These are phyloP conservation scores for Timema podura DNA, from an alignment of 2,888 invertebrate species.

Conservation along the genomic window DNA sequence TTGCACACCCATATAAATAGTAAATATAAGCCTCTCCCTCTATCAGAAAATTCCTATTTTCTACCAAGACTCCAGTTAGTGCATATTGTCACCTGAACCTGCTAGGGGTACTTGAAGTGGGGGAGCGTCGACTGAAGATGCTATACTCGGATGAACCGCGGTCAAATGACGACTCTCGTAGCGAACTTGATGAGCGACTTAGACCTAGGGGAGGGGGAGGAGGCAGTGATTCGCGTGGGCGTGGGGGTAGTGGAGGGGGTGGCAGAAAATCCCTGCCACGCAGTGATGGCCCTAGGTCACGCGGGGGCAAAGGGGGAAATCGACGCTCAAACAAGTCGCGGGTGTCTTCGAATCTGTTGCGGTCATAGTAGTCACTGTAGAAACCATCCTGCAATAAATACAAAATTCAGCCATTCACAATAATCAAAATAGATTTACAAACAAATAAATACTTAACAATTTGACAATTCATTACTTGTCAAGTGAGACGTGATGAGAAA, in stretches of 20 bases:
- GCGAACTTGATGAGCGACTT: slow-evolving; percentile 59
- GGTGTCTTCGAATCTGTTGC: slow-evolving; percentile 58
- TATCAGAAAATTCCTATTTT: background rate
- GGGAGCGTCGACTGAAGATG: slow-evolving; percentile 80
- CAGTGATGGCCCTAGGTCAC: slow-evolving; percentile 38
- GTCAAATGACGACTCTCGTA: slow-evolving; percentile 57
- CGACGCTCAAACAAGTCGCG: slow-evolving; percentile 78
- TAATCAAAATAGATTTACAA: no score
- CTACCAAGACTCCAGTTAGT: no score
- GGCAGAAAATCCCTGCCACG: slow-evolving; percentile 41
- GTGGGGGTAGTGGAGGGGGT: slow-evolving; percentile 62
- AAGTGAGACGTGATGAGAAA: no score
- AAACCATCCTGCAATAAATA: slow-evolving; percentile 58
- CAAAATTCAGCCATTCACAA: background rate
- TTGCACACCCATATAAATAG: background rate
- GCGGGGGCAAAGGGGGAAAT: slow-evolving; percentile 61
- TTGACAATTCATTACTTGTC: no score
- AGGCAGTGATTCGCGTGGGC: slow-evolving; percentile 69
- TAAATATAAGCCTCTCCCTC: background rate
- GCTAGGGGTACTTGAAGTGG: slow-evolving; percentile 47
- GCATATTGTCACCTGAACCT: slow-evolving; percentile 26
- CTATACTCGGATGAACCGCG: slow-evolving; percentile 60
- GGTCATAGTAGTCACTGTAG: slow-evolving; percentile 62
- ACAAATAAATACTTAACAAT: no score
- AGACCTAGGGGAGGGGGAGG: slow-evolving; percentile 64